Evolutionary conservation across 2,888 invertebrate species (phyloP), one percentile per base, ranked within the genome.

Genomic region (Mystacides longicornis): DNA sequence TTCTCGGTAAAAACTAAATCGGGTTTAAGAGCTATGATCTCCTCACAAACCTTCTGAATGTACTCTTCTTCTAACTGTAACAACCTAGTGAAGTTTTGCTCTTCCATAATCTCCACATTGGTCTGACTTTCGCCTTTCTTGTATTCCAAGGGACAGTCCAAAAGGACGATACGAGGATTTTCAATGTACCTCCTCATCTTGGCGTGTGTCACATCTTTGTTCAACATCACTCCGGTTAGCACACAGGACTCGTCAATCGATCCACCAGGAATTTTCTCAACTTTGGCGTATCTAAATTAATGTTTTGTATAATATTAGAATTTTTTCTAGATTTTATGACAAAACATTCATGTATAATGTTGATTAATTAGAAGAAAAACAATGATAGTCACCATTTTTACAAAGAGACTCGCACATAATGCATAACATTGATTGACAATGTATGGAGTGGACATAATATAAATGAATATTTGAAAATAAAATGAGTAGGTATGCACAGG

Each of bases 71-170:
- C 99, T 50, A 97, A 77, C 72, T 97, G 89, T 50, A 99, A 76
- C 68, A 99, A 87, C 65, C 90, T 86, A 0, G 96, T 93, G 72
- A 99, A 99, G 74, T 99, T 97, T 78, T 88, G 85, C 66, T 99
- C 96, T 51, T 89, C 93, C 66, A 87, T 78, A 58, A 99, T 92
- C 75, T 99, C 99, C 23, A 99, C 89, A 69, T 96, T 95, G 3
- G 97, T 97, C 79, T 95, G 93, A 67, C 95, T 95, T 77, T 98
- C 97, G 27, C 98, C 99, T 73, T 99, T 99, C 74, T 99, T 99
- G 76, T 99, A 99, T 71, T 99, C 99, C 54, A 99, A 76, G 1
- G 89, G 85, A 70, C 99, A 99, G 74, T 99, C 99, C 23, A 99
- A 77, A 51, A 99, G 77, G 1, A 99, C 75, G 66, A 99, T 96